Evolutionary conservation across 2,888 invertebrate genomes (phyloP), one percentile per base, ranked within the genome.

Genomic region (Spilosoma lubricipeda): DNA sequence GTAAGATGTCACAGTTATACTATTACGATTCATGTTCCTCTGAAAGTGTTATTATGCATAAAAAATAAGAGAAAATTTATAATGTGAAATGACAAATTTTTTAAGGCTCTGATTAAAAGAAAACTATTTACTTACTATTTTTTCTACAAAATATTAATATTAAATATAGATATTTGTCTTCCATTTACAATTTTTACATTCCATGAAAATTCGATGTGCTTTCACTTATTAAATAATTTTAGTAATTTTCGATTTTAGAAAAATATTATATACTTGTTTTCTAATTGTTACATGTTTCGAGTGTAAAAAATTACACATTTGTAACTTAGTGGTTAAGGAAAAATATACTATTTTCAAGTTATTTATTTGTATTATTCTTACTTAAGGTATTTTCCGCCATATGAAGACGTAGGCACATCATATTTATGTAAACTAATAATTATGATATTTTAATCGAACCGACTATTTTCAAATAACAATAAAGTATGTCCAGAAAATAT

Each of bases 151-250:
- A 30, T 30, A 8, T 63, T 63, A 30, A 4, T 30, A 30, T 5
- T 30, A 63, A 15, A 15, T 63, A 5, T 30, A 30, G 18, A 63
- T 15, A 30, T 18, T 63, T 63, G 67, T 48, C 67, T 67, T 67
- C 67, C 48, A 67, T 48, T 67, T 67, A 48, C 11, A 48, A 67
- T 48, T 67, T 67, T n/a, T n/a, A 48, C 20, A 48, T 67, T 67
- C 30, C 45, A 23, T 33, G 3, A 67, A 63, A 30, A 67, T 30
- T 48, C 23, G 11, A 45, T 20, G n/a, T 15, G 1, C 27, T 56
- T 56, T 56, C 52, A 52, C 39, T 15, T 67, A 13, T 39, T n/a
- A 27, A 15, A 15, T 48, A 67, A n/a, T 30, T 27, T 67, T 3
- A 30, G 8, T 67, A 7, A 67, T 42, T 13, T 13, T 67, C 8